Evolutionary conservation across 1,140 invertebrate species (phyloP), one percentile per base, ranked within the genome.

Genomic region (Campodea augens): DNA sequence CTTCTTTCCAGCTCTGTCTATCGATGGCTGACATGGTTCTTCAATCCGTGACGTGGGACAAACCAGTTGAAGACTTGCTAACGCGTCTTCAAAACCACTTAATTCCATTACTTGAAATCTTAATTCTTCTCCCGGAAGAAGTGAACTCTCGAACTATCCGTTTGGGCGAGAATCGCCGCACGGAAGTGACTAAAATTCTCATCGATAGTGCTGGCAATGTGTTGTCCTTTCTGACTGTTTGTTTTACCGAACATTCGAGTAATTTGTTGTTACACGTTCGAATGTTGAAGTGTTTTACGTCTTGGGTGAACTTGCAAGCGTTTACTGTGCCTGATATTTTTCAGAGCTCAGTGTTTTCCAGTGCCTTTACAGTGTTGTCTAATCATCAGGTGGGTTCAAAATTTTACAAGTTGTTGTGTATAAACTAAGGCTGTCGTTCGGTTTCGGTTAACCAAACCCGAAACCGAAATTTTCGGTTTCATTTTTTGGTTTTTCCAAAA

Each of bases 101-200:
- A 44, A 82, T 75, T 72, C 79, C 87, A 23, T 62, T 97, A 22
- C 59, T 98, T 52, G 89, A 96, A 73, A 77, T 97, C 47, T 69
- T 98, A 32, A 92, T 79, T 32, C 79, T 95, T 5, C 67, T 97
- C 53, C 91, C 92, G n/a, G 92, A 98, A 72, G 93, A 98, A 75
- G 77, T 93, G 25, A 78, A 79, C 56, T 85, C 77, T 10, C 65
- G 81, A 54, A 77, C 75, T 51, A 63, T 97, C 22, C 77, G 84
- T 55, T 65, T 98, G 44, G 90, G 90, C 21, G 83, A 82, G 48
- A 97, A 96, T 65, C 67, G 93, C 53, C 66, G 91, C 44, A 70
- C 79, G 49, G 78, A 92, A 59, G 70, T 97, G 18, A 73, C 78
- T 52, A 67, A 75, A 41, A 79, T 91, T 55, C 68, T 96, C 36